Base-by-base conservation (phyloP, 2,888 invertebrate genomes). In the Lathronympha strigana region DNA sequence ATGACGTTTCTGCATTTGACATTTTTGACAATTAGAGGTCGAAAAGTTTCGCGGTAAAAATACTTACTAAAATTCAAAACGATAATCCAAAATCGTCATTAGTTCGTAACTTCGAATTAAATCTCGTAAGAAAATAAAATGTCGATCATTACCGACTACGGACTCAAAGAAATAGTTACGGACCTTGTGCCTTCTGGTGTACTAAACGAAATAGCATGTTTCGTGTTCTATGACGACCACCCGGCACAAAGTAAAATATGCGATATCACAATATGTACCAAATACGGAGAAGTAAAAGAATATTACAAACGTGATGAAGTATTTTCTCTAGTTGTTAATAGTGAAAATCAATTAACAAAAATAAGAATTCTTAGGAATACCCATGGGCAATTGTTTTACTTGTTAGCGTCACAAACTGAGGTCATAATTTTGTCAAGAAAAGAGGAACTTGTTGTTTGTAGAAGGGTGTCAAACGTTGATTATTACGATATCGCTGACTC, bases 161-260 rank as follows among this genome's bases (percentile, higher is more conserved):
- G 84, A 9, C 74, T 72, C 0, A 74, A 79, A 68, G 78, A 80
- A 55, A 43, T 19, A 19, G 23, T 90, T 21, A 15, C 68, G 8
- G 81, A 75, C 55, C 68, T 85, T 45, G 69, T 91, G 38, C 90
- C 90, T 9, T 69, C 76, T 11, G 76, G 83, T 15, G 58, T 85
- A 38, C 3, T 83, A 9, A 76, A 76, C 28, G 81, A 86, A 17
- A 76, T 86, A 5, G 53, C 71, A 33, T 84, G 88, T 76, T 91
- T 83, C 68, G 79, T 78, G 1, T 83, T 90, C 23, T 86, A 86
- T 68, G 90, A 91, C 68, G 70, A 84, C 40, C 88, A 91, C 69
- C 90, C 91, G 5, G 74, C 71, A 61, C 83, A 83, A 61, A 54
- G 68, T 8, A 83, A 74, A 55, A 67, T 66, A 11, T 74, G 87